Percentiles rank a stretch among this genome's conserved stretches.
phyloP scores from a whole-genome alignment of 2,113 vertebrate genomes.

The Ictalurus furcatus region DNA sequence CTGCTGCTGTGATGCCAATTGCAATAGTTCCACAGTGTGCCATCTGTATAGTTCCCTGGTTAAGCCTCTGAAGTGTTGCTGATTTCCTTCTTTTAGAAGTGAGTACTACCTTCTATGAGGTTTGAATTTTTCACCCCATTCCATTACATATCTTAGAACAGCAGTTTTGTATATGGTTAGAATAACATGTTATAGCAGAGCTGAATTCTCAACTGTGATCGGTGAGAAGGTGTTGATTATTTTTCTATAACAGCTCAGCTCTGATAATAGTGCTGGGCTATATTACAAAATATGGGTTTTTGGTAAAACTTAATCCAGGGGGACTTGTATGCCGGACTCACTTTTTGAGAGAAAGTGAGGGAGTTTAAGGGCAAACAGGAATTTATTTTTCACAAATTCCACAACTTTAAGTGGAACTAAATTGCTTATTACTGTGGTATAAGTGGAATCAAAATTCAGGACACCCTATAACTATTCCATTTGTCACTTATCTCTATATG shows the following conservation, averaged over 20 bases:
- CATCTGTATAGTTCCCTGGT: slow-evolving; percentile 39
- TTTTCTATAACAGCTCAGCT: not conserved
- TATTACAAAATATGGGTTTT: not conserved
- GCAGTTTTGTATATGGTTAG: not conserved
- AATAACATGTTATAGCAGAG: not conserved
- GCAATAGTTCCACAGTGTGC: slow-evolving; percentile 32
- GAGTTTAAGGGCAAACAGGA: too few relatives aligned
- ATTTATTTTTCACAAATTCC: not conserved
- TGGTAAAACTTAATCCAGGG: not conserved
- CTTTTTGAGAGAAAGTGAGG: not conserved
- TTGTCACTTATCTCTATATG: too few relatives aligned
- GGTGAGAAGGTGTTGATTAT: not conserved
- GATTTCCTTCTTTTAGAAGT: slow-evolving; percentile 24
- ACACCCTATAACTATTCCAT: not conserved
- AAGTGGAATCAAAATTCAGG: not conserved
- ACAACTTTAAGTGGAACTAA: not conserved
- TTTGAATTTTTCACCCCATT: not conserved
- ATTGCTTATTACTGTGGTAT: not conserved
- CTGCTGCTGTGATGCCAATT: slow-evolving; percentile 22
- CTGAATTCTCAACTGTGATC: not conserved
- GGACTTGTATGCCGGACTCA: not conserved
- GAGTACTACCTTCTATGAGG: slow-evolving; percentile 2
- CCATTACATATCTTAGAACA: not conserved
- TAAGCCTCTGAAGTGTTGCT: slow-evolving; percentile 31
- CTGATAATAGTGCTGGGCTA: not conserved